Evolutionary conservation across 2,888 invertebrate species (phyloP).

Genomic region (Leptarthrus brevirostris): DNA sequence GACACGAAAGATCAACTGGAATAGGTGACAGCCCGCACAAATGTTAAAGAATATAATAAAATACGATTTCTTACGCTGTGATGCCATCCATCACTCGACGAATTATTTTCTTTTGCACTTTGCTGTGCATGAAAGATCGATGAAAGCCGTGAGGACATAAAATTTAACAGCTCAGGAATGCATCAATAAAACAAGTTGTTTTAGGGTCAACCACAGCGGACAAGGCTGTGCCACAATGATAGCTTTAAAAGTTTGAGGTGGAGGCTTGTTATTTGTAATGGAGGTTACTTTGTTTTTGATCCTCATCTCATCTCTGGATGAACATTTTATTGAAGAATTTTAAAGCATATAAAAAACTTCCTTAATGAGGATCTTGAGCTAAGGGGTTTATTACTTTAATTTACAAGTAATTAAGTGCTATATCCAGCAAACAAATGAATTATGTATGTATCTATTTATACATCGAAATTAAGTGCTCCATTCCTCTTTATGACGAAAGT

Average conservation of each 20-base stretch:
- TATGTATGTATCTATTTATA: too few species aligned
- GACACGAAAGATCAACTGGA: neutral
- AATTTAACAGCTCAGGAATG: conserved; percentile 20
- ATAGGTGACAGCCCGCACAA: neutral
- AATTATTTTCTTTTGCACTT: conserved; percentile 9
- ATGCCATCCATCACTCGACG: conserved; percentile 23
- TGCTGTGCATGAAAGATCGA: conserved; percentile 23
- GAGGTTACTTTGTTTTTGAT: neutral
- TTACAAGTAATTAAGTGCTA: neutral
- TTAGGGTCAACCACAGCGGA: conserved; percentile 20
- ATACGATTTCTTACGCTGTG: neutral
- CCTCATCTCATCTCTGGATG: neutral
- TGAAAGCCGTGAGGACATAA: conserved; percentile 9
- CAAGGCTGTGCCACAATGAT: neutral
- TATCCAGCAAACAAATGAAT: neutral
- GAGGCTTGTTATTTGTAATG: conserved; percentile 1
- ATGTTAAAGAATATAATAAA: neutral
- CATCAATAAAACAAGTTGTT: conserved; percentile 21
- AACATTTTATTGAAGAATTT: neutral
- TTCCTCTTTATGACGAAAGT: too few species aligned
- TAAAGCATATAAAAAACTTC: neutral
- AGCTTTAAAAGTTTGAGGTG: conserved; percentile 3
- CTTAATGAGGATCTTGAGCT: neutral
- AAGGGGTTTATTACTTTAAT: neutral
- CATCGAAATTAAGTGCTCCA: too few species aligned